Evolutionary conservation across 2,113 vertebrate species (phyloP).

Genomic region (Rhadina sibilatrix): DNA sequence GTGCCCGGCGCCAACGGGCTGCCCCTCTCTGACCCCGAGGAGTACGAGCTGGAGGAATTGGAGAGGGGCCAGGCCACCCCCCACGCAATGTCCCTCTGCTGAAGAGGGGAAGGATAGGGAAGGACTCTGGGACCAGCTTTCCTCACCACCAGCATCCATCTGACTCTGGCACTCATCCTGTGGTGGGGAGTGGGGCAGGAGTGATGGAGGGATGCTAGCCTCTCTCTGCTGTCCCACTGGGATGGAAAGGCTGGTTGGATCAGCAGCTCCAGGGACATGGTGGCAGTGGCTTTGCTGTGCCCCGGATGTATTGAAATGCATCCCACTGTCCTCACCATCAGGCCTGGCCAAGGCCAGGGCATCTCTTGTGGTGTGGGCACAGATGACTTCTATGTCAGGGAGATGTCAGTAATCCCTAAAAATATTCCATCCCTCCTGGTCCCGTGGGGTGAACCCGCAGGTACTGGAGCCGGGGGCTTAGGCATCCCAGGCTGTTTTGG

Average conservation of each 20-base stretch:
- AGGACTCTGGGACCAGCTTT: not conserved
- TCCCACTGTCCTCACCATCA: accelerated
- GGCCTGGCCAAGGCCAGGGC: not conserved
- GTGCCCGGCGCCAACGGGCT: constrained; percentile 48
- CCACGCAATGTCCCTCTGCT: constrained; percentile 29
- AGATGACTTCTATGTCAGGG: not conserved
- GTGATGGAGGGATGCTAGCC: accelerated
- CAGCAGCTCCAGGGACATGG: accelerated
- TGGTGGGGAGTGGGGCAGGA: not conserved
- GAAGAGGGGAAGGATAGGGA: not conserved
- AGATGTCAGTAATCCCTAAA: not conserved
- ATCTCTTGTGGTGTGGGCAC: not conserved
- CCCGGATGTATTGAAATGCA: not conserved
- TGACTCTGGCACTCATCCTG: not conserved
- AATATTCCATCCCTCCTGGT: not conserved
- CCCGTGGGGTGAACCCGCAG: accelerated
- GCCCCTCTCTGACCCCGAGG: constrained; percentile 29
- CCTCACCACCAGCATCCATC: not conserved
- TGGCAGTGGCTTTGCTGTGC: not conserved
- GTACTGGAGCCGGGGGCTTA: not conserved
- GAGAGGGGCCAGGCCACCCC: not conserved
- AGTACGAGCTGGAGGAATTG: not conserved
- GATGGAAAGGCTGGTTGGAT: not conserved
- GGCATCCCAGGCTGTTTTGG: not conserved
- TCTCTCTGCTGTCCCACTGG: not conserved